Conservation (phyloP, 2,888 invertebrate genomes). For the Thalpophila matura region DNA sequence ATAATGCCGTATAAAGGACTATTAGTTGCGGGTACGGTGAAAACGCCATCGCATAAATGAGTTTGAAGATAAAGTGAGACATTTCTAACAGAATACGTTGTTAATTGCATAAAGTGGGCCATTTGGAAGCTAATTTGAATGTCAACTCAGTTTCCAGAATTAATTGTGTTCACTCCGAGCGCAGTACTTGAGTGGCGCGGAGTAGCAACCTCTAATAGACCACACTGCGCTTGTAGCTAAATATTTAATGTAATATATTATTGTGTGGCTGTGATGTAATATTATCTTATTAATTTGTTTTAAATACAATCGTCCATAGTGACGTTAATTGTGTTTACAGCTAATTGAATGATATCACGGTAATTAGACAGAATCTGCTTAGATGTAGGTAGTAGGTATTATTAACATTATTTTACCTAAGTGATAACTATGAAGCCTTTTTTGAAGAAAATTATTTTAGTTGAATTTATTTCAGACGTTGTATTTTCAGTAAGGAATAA, state of each 20-base stretch:
- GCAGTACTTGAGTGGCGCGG: conserved; percentile 27
- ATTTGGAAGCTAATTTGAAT: conserved; percentile 66
- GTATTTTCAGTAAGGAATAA: background rate
- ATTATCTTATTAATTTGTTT: background rate
- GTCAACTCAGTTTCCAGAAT: conserved; percentile 63
- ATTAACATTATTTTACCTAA: too few species aligned
- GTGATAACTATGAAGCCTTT: too few species aligned
- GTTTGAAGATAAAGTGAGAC: conserved; percentile 47
- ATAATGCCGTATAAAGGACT: conserved; percentile 6
- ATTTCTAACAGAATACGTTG: conserved; percentile 55
- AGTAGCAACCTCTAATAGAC: conserved; percentile 22
- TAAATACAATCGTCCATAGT: too few species aligned
- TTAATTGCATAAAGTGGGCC: conserved; percentile 63
- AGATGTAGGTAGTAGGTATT: too few species aligned
- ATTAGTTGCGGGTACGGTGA: background rate
- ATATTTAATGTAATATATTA: conserved; percentile 6
- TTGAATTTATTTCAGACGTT: background rate
- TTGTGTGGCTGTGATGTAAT: background rate
- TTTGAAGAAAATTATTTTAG: background rate
- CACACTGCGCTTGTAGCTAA: conserved; percentile 6
- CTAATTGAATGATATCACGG: too few species aligned
- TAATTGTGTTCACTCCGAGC: conserved; percentile 56
- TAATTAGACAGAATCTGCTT: too few species aligned
- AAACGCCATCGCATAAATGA: conserved; percentile 27
- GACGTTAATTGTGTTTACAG: too few species aligned